A percentile compares a stretch with the other conserved stretches of the same genome.
Evolutionary conservation across 2,113 vertebrate genomes (phyloP).

Genomic region (Chaetodon trifascialis): DNA sequence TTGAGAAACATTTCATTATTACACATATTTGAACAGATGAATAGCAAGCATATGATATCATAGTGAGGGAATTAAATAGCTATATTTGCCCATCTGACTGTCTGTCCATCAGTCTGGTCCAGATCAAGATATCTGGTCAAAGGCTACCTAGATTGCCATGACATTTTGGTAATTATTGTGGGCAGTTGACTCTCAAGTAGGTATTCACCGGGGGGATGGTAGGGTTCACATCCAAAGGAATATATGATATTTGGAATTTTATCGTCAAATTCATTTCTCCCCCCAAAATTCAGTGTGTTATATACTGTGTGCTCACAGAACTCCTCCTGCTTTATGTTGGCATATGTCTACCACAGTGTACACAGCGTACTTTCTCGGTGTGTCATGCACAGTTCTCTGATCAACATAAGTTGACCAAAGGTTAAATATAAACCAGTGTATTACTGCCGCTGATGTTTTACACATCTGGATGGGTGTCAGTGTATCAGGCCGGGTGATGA

Average conservation of each 20-base stretch:
- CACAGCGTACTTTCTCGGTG: not conserved
- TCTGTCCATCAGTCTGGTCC: not conserved
- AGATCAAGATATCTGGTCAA: not conserved
- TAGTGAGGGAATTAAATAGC: not conserved
- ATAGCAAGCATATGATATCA: not conserved
- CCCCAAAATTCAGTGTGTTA: not conserved
- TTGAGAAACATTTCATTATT: not conserved
- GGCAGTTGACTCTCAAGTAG: not conserved
- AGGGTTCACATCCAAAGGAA: not conserved
- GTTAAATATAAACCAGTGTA: not conserved
- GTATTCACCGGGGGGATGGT: not conserved
- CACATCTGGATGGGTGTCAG: not conserved
- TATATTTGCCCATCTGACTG: not conserved
- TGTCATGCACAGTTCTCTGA: not conserved
- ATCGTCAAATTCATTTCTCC: too few species aligned
- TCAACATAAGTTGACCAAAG: not conserved
- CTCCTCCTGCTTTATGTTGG: not conserved
- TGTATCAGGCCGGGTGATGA: not conserved
- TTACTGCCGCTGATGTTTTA: not conserved
- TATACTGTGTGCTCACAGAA: not conserved
- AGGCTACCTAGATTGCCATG: not conserved
- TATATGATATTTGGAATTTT: not conserved
- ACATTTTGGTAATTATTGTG: not conserved
- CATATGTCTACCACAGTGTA: not conserved
- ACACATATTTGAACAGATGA: not conserved